phyloP scores from a whole-genome alignment of 2,888 invertebrate species.

The Anodontia alba region DNA sequence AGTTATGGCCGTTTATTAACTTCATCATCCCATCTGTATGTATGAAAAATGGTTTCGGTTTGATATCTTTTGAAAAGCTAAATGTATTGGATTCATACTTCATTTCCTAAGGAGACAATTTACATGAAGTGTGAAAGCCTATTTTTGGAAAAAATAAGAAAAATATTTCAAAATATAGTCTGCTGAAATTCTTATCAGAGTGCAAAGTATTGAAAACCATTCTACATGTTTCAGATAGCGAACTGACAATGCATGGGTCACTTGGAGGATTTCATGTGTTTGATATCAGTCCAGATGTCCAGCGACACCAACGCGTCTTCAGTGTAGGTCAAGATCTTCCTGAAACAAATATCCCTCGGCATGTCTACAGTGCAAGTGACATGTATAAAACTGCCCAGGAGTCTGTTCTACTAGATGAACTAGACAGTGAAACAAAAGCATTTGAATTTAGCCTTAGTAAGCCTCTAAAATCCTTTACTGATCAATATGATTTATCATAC shows the following conservation, averaged over 20 bases:
- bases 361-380: conserved; percentile 50
- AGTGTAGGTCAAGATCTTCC: conserved; percentile 72
- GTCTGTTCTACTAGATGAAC: conserved; percentile 49
- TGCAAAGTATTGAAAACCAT: too few relatives aligned
- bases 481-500: neutral
- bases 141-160: too few relatives aligned
- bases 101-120: too few relatives aligned
- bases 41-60: too few relatives aligned
- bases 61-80: too few relatives aligned
- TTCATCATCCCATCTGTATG: too few relatives aligned
- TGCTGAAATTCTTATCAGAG: too few relatives aligned
- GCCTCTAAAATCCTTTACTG: conserved; percentile 25
- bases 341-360: conserved; percentile 28
- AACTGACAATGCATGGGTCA: conserved; percentile 92
- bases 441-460: conserved; percentile 59
- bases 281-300: conserved; percentile 93
- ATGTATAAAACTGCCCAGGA: conserved; percentile 83
- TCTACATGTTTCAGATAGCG: conserved; percentile 85
- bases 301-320: conserved; percentile 92
- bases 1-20: too few relatives aligned
- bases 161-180: too few relatives aligned
- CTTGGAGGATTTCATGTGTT: conserved; percentile 95
- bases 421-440: conserved; percentile 53
- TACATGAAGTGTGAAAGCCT: too few relatives aligned
- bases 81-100: too few relatives aligned